phyloP scores from a whole-genome alignment of 2,113 vertebrate species.

The Cyanistes caeruleus region DNA sequence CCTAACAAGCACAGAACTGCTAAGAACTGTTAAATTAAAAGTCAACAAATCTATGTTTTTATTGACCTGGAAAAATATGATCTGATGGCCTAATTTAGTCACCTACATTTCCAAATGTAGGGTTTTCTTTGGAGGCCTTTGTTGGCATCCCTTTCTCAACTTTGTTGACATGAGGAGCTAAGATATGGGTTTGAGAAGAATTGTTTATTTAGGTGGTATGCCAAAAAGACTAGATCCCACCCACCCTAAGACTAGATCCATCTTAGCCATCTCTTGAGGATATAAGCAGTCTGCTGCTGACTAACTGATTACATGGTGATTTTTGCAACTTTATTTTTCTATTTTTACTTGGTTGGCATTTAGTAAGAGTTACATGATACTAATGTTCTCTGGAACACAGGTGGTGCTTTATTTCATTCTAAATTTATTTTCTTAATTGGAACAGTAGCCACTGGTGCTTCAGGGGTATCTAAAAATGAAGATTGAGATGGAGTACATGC shows the following conservation, averaged over 20 bases:
- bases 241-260: background rate
- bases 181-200: background rate
- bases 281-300: background rate
- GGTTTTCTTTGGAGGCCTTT: background rate
- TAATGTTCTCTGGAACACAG: background rate
- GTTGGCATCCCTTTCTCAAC: background rate
- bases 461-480: background rate
- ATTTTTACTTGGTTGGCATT: background rate
- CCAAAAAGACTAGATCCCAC: background rate
- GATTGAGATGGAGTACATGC: background rate
- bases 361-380: background rate
- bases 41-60: background rate
- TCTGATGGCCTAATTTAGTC: background rate
- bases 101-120: background rate
- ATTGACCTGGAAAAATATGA: background rate
- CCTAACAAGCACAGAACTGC: background rate
- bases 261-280: background rate
- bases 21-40: background rate
- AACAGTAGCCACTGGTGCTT: background rate
- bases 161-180: background rate
- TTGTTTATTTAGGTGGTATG: background rate
- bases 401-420: background rate
- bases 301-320: background rate
- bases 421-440: background rate
- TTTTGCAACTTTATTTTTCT: background rate